Conservation (phyloP, 2,888 invertebrate genomes). For the Tenthredo notha region DNA sequence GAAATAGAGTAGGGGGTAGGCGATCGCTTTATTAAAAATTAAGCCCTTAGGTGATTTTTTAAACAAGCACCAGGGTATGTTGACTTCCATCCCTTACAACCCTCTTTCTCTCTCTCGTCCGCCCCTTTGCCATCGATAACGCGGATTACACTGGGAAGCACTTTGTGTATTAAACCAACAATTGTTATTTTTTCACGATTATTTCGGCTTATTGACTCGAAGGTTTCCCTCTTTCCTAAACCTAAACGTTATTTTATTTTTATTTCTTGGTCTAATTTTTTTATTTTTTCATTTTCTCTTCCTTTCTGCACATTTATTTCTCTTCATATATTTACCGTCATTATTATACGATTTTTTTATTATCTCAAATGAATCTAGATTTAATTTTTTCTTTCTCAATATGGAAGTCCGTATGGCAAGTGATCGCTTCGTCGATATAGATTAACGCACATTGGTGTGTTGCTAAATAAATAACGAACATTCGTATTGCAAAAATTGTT, state of each 20-base stretch:
- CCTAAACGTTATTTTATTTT: background rate
- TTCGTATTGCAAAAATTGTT: too few relatives aligned
- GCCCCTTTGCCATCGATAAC: constrained; percentile 65
- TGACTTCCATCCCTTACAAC: constrained; percentile 39
- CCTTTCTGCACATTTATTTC: background rate
- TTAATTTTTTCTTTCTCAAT: too few relatives aligned
- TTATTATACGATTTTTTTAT: background rate
- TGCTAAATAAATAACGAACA: too few relatives aligned
- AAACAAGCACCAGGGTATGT: constrained; percentile 57
- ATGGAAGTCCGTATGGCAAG: too few relatives aligned
- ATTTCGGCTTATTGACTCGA: constrained; percentile 7
- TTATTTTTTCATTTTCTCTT: too few relatives aligned
- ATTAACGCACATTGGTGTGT: too few relatives aligned
- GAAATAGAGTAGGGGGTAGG: background rate
- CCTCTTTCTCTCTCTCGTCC: background rate
- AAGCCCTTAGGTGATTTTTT: constrained; percentile 62
- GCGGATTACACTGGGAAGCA: constrained; percentile 71
- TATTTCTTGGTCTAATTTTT: background rate
- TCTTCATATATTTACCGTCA: background rate
- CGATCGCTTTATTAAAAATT: constrained; percentile 64
- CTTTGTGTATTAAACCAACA: constrained; percentile 65
- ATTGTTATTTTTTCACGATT: constrained; percentile 39
- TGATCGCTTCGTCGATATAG: too few relatives aligned
- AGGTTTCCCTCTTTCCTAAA: background rate
- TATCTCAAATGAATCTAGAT: too few relatives aligned